Conservation (phyloP, 1,140 invertebrate genomes). For the Lasaia peninsularis region DNA sequence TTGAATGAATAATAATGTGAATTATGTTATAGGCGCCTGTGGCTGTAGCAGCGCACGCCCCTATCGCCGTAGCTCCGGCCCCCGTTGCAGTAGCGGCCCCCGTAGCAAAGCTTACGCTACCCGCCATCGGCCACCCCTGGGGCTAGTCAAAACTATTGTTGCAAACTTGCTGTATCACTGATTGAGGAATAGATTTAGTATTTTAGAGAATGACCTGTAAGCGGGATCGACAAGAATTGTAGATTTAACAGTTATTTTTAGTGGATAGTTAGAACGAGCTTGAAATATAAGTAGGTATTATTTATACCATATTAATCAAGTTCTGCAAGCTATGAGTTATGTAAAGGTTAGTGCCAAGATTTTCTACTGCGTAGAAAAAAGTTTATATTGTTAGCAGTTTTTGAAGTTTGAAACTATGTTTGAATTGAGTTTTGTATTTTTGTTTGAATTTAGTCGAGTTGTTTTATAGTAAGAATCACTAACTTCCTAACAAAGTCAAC, state of each 20-base stretch:
- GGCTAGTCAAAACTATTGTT: constrained; percentile 37
- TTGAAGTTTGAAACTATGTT: background rate
- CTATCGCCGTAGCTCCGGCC: constrained; percentile 27
- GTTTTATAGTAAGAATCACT: constrained; percentile 12
- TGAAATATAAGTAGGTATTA: background rate
- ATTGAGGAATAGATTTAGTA: constrained; percentile 28
- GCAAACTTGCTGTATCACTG: constrained; percentile 39
- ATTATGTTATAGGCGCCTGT: constrained; percentile 39
- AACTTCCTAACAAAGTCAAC: background rate
- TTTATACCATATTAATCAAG: background rate
- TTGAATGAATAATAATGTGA: background rate
- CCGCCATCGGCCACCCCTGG: constrained; percentile 59
- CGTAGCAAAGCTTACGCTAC: constrained; percentile 48
- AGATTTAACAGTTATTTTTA: background rate
- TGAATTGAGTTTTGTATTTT: constrained; percentile 4
- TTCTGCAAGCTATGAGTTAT: background rate
- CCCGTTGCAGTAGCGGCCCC: constrained; percentile 60
- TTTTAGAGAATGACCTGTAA: constrained; percentile 2
- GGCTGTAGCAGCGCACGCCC: constrained; percentile 32
- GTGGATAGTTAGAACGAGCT: background rate
- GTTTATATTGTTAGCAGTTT: background rate
- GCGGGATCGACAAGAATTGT: background rate
- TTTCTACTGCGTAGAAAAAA: constrained; percentile 7
- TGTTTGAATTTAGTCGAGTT: constrained; percentile 12
- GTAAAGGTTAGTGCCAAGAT: background rate